A percentile compares a stretch with the other conserved stretches of the same genome.
Conservation (phyloP, 2,888 invertebrate genomes). For the Cerastis leucographa region DNA sequence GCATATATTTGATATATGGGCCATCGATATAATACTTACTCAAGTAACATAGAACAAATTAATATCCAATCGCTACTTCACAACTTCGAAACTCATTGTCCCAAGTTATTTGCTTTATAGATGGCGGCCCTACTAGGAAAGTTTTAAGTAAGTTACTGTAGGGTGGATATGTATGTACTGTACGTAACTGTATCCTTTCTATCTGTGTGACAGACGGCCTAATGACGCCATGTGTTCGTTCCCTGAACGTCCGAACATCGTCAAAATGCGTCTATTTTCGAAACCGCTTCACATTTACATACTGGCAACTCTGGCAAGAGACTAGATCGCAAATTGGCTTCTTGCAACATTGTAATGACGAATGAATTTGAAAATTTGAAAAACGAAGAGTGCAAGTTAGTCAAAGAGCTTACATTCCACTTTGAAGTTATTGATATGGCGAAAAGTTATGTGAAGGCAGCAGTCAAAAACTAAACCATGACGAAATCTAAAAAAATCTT, state of each 20-base stretch:
- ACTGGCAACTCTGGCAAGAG: constrained; percentile 67
- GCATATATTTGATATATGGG: constrained; percentile 50
- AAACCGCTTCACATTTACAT: constrained; percentile 72
- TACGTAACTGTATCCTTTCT: constrained; percentile 60
- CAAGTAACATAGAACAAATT: constrained; percentile 38
- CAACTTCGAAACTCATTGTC: constrained; percentile 53
- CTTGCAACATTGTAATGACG: constrained; percentile 69
- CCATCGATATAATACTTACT: constrained; percentile 40
- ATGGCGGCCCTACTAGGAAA: constrained; percentile 46
- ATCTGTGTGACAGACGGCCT: constrained; percentile 66
- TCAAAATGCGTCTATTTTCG: constrained; percentile 70
- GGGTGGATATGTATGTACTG: constrained; percentile 53
- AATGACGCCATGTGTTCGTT: constrained; percentile 73
- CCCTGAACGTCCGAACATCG: constrained; percentile 60
- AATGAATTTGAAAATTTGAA: constrained; percentile 66
- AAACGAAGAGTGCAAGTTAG: constrained; percentile 43
- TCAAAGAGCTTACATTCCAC: constrained; percentile 30
- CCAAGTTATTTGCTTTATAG: constrained; percentile 51
- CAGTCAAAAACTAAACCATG: not conserved
- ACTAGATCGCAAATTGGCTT: constrained; percentile 72
- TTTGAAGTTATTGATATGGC: constrained; percentile 15
- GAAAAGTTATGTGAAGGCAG: not conserved
- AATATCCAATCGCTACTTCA: constrained; percentile 46
- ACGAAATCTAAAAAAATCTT: not conserved
- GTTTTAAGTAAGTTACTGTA: constrained; percentile 49